A percentile compares a stretch with the other conserved stretches of the same genome.
Evolutionary conservation across 2,888 invertebrate genomes (phyloP).

Genomic region (Halocaridina rubra): DNA sequence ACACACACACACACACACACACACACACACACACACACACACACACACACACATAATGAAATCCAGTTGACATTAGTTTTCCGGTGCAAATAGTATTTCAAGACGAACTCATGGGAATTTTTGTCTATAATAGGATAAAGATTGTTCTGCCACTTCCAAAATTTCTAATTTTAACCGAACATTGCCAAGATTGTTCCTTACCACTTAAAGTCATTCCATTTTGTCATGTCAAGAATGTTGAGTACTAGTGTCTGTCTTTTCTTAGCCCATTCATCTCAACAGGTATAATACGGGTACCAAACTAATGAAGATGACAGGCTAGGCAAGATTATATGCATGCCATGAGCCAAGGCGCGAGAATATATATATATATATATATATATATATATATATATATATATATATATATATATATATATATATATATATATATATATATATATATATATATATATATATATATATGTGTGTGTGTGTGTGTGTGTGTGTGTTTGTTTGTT

Average conservation of each 20-base stretch:
- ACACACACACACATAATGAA: neutral
- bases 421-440: neutral
- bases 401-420: neutral
- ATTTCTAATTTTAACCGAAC: neutral
- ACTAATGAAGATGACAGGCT: no score
- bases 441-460: neutral
- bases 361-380: neutral
- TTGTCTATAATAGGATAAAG: no score
- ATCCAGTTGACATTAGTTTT: neutral
- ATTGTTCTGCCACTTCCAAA: no score
- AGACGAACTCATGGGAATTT: no score
- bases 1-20: slow-evolving; percentile 6
- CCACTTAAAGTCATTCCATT: neutral
- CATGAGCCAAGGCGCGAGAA: no score
- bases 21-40: slow-evolving; percentile 10
- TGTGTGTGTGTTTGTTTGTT: neutral
- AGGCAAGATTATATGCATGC: no score
- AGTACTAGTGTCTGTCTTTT: neutral
- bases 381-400: neutral
- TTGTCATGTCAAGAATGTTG: neutral
- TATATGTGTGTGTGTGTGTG: neutral
- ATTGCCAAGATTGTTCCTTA: neutral
- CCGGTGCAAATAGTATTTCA: neutral
- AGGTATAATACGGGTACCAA: no score
- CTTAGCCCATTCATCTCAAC: no score